Percentiles rank a stretch among this genome's conserved stretches.
Evolutionary conservation across 2,113 vertebrate species (phyloP).

Genomic region (Chaenocephalus aceratus): DNA sequence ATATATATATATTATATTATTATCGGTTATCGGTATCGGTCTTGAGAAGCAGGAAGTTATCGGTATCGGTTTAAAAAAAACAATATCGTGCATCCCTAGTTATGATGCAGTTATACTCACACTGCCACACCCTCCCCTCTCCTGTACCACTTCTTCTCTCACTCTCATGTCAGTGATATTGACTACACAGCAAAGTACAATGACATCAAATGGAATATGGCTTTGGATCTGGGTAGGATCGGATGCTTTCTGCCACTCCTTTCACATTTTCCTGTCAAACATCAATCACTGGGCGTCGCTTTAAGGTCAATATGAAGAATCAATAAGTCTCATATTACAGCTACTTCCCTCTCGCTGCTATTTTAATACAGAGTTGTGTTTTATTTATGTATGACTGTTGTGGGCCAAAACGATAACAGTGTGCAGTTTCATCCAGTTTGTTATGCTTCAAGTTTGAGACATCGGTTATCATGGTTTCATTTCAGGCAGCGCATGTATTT

Average conservation of each 20-base stretch:
- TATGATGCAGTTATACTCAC: constrained; percentile 69
- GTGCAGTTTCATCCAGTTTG: background rate
- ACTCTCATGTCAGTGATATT: constrained; percentile 38
- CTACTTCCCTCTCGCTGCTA: background rate
- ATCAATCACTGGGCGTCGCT: constrained; percentile 46
- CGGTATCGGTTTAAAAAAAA: too few relatives aligned
- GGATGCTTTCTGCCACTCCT: background rate
- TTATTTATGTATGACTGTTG: constrained; percentile 4
- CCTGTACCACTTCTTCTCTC: constrained; percentile 3
- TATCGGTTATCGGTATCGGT: too few relatives aligned
- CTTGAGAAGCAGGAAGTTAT: too few relatives aligned
- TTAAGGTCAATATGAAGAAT: constrained; percentile 58
- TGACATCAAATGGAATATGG: constrained; percentile 36
- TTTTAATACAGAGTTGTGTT: constrained; percentile 13
- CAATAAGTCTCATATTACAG: constrained; percentile 45
- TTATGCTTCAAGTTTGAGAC: background rate
- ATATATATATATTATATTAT: too few relatives aligned
- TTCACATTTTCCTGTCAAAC: constrained; percentile 46
- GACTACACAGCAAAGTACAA: constrained; percentile 23
- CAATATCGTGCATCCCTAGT: background rate
- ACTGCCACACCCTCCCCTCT: constrained; percentile 28
- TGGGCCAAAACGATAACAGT: background rate
- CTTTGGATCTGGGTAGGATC: constrained; percentile 11
- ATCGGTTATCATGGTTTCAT: background rate
- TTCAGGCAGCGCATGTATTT: background rate